Evolutionary conservation across 2,888 invertebrate species (phyloP), one percentile per base, ranked within the genome.

Genomic region (Sicus ferrugineus): DNA sequence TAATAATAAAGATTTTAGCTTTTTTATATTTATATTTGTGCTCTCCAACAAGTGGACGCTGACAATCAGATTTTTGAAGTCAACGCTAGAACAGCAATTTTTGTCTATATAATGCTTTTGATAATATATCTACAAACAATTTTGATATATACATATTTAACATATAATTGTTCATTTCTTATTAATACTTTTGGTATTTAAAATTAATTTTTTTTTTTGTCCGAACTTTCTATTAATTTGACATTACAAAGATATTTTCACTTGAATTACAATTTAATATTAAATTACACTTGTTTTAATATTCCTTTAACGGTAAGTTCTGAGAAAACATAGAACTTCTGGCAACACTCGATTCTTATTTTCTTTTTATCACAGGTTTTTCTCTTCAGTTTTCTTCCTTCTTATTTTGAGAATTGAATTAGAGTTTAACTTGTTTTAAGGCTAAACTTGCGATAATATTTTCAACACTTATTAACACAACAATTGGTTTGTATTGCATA

Each of bases 401-500:
- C 14, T 30, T 56, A 56, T 56, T 30, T 28, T 3, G 16, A 48
- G 31, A 21, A 69, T 28, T 58, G 64, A 34, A 2, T 59, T 42
- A 63, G 1, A 52, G 21, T 42, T 38, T 14, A 2, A 31, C 19
- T 46, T 64, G 54, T 38, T 21, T 34, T n/a, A n/a, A n/a, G n/a
- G n/a, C n/a, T n/a, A n/a, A n/a, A n/a, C n/a, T n/a, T n/a, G n/a
- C n/a, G n/a, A n/a, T n/a, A n/a, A n/a, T 48, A 6, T 48, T 14
- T 48, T 48, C n/a, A 48, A n/a, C n/a, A n/a, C n/a, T n/a, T n/a
- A n/a, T n/a, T n/a, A n/a, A n/a, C n/a, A 48, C 66, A 72, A 54
- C 14, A 68, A 70, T 72, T 70, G 64, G 68, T 69, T 69, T 72
- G 77, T 76, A 78, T 82, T 80, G 80, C 80, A 80, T 80, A 80